A percentile compares a stretch with the other conserved stretches of the same genome.
phyloP scores from a whole-genome alignment of 2,888 invertebrate genomes.

The Pseudeuparius sepicola region DNA sequence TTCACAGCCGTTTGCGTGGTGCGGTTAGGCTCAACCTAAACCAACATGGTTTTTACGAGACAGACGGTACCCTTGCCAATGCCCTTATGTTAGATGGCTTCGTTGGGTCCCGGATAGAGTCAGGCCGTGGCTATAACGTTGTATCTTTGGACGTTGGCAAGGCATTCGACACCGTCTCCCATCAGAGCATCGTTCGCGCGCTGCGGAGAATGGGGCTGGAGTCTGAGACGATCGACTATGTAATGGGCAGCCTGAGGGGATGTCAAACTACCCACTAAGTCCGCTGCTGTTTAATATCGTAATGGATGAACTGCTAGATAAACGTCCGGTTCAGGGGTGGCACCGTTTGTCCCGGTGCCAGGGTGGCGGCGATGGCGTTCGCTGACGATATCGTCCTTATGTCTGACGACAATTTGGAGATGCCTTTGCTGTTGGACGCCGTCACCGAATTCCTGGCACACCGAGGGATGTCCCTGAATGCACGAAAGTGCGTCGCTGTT shows the following conservation, averaged over 20 bases:
- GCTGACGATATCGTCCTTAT: slow-evolving; percentile 23
- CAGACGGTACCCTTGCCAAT: slow-evolving; percentile 35
- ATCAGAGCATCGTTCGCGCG: slow-evolving; percentile 17
- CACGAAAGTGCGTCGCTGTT: slow-evolving; percentile 16
- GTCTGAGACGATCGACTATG: neutral
- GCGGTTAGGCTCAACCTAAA: slow-evolving; percentile 15
- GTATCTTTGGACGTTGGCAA: slow-evolving; percentile 21
- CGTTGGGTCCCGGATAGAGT: slow-evolving; percentile 5
- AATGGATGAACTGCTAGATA: neutral
- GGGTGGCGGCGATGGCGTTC: slow-evolving; percentile 18
- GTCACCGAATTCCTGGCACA: slow-evolving; percentile 14
- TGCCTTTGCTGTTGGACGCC: slow-evolving; percentile 11
- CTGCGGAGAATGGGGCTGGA: slow-evolving; percentile 16
- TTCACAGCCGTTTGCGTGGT: slow-evolving; percentile 17
- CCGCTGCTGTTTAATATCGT: slow-evolving; percentile 1
- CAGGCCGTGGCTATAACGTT: slow-evolving; percentile 7
- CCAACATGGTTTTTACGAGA: slow-evolving; percentile 29
- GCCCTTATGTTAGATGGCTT: slow-evolving; percentile 26
- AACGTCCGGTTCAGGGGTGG: neutral
- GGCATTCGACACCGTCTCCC: slow-evolving; percentile 24
- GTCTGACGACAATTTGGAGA: slow-evolving; percentile 2
- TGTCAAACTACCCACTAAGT: too few species aligned
- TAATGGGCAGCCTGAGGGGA: neutral
- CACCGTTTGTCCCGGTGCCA: neutral
- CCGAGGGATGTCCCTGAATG: slow-evolving; percentile 20